Percentiles rank a stretch among this genome's conserved stretches.
phyloP scores from a whole-genome alignment of 92 coral and sea anemone species.

The Heliopora coerulea region DNA sequence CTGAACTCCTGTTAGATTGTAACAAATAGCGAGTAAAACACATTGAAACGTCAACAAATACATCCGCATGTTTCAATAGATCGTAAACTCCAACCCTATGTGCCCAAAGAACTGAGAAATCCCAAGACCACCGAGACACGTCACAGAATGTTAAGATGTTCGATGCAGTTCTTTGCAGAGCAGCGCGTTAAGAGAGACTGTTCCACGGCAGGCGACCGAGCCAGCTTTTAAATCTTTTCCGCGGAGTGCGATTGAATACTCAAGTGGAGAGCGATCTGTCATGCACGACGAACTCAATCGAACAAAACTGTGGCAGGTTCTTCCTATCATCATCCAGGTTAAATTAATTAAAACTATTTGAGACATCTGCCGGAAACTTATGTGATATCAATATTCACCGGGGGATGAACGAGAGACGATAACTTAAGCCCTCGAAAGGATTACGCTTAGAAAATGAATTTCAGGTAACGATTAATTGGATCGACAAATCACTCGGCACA shows the following conservation, averaged over 20 bases:
- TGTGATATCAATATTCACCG: constrained; percentile 45
- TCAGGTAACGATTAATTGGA: constrained; percentile 14
- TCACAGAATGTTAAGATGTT: background rate
- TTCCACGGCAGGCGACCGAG: constrained; percentile 32
- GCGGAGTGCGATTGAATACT: constrained; percentile 35
- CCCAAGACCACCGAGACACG: background rate
- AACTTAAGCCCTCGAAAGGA: constrained; percentile 11
- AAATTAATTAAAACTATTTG: constrained; percentile 46
- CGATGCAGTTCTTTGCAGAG: constrained; percentile 27
- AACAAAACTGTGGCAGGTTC: constrained; percentile 29
- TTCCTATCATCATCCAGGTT: constrained; percentile 44
- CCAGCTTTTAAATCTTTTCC: constrained; percentile 37
- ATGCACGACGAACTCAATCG: constrained; percentile 39
- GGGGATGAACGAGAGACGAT: constrained; percentile 37
- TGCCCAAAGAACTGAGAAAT: background rate
- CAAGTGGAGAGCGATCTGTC: constrained; percentile 38
- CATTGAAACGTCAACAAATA: constrained; percentile 45
- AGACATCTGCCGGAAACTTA: constrained; percentile 50
- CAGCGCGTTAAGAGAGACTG: constrained; percentile 15
- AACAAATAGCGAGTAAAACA: constrained; percentile 35
- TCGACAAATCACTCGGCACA: constrained; percentile 40
- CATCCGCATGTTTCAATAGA: constrained; percentile 32
- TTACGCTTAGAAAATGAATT: constrained; percentile 9
- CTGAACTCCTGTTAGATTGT: constrained; percentile 43
- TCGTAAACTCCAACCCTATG: constrained; percentile 1